Evolutionary conservation across 2,888 invertebrate genomes (phyloP), one percentile per base, ranked within the genome.

Genomic region (Tetramorium bicarinatum): DNA sequence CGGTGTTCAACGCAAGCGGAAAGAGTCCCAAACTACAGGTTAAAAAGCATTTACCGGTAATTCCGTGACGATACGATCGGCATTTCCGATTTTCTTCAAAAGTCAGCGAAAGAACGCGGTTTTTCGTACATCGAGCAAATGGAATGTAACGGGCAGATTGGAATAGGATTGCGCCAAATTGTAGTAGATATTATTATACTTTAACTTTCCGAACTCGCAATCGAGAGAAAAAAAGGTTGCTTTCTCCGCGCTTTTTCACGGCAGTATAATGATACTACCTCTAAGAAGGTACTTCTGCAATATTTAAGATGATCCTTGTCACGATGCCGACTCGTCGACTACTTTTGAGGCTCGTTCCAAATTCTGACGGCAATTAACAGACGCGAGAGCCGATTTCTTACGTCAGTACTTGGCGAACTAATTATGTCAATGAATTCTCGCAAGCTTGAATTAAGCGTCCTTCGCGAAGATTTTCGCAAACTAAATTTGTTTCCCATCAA

Each of bases 1-100:
- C n/a, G 25, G 13, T 54, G 29, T 15, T 8, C 18, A 13, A 44
- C 2, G 15, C n/a, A 18, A 77, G 2, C 44, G 15, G 11, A 8
- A 13, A 47, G 9, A 69, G 11, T 47, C 47, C 7, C 59, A 52
- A 59, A 15, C 3, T 59, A 8, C 11, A 9, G 8, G 38, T 59
- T 69, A 59, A 47, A 80, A 80, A 61, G 44, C 25, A 52, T 64
- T 76, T 38, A 38, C 49, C 18, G 38, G 47, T 44, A 79, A 69
- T 59, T 44, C 18, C 47, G 15, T 44, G 44, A 21, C 44, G 38
- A 59, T 69, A 38, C 38, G 18, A 66, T 29, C 21, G 52, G 34
- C 47, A 69, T 64, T 64, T 64, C n/a, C 18, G 49, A 64, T 52
- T 64, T 25, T 25, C 38, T 21, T 25, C 62, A n/a, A 38, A 76